Conservation (phyloP, 2,888 invertebrate genomes). For the Ophion slaviceki region DNA sequence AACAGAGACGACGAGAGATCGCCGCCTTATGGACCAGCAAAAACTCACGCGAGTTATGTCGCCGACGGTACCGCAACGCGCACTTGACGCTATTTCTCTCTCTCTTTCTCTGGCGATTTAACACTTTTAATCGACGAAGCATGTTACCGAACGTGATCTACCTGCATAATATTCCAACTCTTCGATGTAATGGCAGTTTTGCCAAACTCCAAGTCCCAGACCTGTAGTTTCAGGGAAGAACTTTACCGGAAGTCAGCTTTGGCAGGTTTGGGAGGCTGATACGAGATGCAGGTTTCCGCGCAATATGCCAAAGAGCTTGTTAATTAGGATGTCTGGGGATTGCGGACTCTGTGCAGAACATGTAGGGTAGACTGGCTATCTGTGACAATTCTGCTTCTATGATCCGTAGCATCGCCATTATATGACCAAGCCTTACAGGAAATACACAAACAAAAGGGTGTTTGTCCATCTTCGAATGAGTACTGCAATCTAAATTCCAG, state of each 20-base stretch:
- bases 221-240: too few species aligned
- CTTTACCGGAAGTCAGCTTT: background rate
- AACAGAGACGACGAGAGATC: conserved; percentile 3
- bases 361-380: too few species aligned
- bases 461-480: too few species aligned
- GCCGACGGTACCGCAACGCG: conserved; percentile 21
- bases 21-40: conserved; percentile 33
- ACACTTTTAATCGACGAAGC: conserved; percentile 16
- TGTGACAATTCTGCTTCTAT: too few species aligned
- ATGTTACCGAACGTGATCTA: background rate
- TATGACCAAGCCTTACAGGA: too few species aligned
- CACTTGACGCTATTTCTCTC: background rate
- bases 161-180: background rate
- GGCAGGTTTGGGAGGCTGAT: background rate
- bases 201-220: background rate
- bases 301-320: background rate
- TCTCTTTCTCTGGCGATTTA: conserved; percentile 6
- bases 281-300: background rate
- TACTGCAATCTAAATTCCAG: too few species aligned
- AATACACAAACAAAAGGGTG: too few species aligned
- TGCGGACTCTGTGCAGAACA: background rate
- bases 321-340: background rate
- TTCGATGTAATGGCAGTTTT: background rate
- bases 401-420: too few species aligned
- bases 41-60: conserved; percentile 28